phyloP scores from a whole-genome alignment of 53 echinoderm and acorn worm genomes.

The Holothuria leucospilota region DNA sequence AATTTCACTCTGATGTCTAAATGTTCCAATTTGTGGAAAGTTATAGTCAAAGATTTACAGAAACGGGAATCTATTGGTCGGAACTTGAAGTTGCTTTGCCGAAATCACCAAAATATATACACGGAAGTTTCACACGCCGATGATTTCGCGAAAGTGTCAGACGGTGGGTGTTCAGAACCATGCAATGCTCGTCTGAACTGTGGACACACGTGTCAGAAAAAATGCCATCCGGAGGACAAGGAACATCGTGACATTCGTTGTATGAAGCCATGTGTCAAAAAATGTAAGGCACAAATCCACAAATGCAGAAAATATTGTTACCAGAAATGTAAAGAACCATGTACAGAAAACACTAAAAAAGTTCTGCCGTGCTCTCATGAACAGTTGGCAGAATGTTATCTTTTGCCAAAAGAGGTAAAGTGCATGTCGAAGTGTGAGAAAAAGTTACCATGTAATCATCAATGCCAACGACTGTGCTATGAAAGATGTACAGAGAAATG shows the following conservation, averaged over 20 bases:
- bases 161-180: slow-evolving; percentile 69
- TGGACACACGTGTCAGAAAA: slow-evolving; percentile 65
- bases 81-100: slow-evolving; percentile 60
- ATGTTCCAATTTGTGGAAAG: slow-evolving; percentile 66
- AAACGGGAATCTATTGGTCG: slow-evolving; percentile 44
- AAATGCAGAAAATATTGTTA: slow-evolving; percentile 31
- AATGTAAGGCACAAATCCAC: background rate
- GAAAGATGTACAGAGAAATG: slow-evolving; percentile 60
- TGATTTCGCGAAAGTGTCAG: slow-evolving; percentile 71
- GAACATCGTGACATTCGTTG: slow-evolving; percentile 61
- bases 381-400: slow-evolving; percentile 41
- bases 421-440: slow-evolving; percentile 61
- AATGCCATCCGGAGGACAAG: slow-evolving; percentile 69
- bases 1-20: slow-evolving; percentile 66
- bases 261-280: slow-evolving; percentile 39
- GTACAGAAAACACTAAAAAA: slow-evolving; percentile 53
- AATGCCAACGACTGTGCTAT: slow-evolving; percentile 60
- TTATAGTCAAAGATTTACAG: slow-evolving; percentile 55
- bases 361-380: slow-evolving; percentile 57
- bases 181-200: slow-evolving; percentile 66
- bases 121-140: slow-evolving; percentile 37
- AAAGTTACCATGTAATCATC: slow-evolving; percentile 66
- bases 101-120: slow-evolving; percentile 67
- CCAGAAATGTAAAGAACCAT: slow-evolving; percentile 44
- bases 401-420: slow-evolving; percentile 19